phyloP scores from a whole-genome alignment of 2,888 invertebrate genomes.

The Halictus quadricinctus region DNA sequence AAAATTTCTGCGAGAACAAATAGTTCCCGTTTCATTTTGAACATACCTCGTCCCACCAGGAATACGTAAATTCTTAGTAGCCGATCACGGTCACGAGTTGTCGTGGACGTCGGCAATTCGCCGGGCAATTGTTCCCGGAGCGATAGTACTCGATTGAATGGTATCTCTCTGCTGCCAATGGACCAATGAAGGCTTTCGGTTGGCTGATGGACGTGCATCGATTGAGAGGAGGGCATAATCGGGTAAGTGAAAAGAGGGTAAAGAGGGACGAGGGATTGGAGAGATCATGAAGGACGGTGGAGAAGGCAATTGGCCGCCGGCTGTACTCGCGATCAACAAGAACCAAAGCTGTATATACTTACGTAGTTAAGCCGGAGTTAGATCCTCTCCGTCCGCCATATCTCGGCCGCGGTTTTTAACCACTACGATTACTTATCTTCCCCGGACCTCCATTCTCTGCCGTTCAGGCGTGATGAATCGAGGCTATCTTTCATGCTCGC shows the following conservation, averaged over 20 bases:
- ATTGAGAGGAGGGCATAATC: slow-evolving; percentile 61
- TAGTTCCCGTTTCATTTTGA: no score
- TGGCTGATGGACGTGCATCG: slow-evolving; percentile 29
- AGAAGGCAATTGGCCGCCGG: slow-evolving; percentile 61
- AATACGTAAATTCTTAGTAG: neutral
- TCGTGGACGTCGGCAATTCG: neutral
- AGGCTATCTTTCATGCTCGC: slow-evolving; percentile 32
- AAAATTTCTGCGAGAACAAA: no score
- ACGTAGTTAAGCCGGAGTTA: slow-evolving; percentile 78
- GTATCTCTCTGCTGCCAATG: slow-evolving; percentile 1
- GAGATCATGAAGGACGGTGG: slow-evolving; percentile 52
- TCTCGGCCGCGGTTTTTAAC: slow-evolving; percentile 69
- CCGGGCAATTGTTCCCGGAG: neutral
- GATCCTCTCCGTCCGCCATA: slow-evolving; percentile 78
- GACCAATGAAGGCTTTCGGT: slow-evolving; percentile 20
- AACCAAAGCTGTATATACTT: slow-evolving; percentile 78
- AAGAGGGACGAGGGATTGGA: slow-evolving; percentile 39
- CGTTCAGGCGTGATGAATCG: slow-evolving; percentile 42
- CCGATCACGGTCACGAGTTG: neutral
- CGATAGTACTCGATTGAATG: slow-evolving; percentile 9
- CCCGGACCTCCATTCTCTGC: slow-evolving; percentile 25
- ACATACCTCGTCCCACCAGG: no score
- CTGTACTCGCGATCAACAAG: slow-evolving; percentile 69
- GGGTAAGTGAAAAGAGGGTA: slow-evolving; percentile 41
- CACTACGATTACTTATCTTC: slow-evolving; percentile 58